Percentiles rank a stretch among this genome's conserved stretches.
These are phyloP conservation scores for Spatulosminthurus flaviceps DNA, from an alignment of 2,888 invertebrate species.

Conservation along the genomic window DNA sequence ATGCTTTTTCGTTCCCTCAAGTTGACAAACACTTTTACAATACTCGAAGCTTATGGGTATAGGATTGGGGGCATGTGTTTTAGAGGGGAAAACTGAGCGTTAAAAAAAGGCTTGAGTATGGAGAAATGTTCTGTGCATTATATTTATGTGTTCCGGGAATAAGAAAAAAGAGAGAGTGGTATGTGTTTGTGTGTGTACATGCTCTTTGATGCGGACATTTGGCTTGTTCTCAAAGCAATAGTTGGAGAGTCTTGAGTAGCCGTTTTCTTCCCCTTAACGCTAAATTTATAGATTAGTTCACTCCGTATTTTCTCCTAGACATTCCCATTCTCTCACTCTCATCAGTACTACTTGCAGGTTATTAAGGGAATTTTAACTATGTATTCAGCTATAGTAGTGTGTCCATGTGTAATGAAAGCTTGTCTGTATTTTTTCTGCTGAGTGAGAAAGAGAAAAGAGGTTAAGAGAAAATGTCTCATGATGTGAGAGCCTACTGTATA, in stretches of 20 bases:
- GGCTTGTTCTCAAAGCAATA: background rate
- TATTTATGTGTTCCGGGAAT: background rate
- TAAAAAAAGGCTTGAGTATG: background rate
- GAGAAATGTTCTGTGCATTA: background rate
- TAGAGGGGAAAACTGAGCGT: background rate
- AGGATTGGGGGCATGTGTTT: background rate
- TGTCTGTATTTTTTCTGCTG: background rate
- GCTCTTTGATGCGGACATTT: constrained; percentile 31
- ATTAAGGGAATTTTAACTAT: background rate
- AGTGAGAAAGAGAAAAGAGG: background rate
- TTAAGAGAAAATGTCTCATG: background rate
- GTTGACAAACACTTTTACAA: background rate
- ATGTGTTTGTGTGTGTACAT: background rate
- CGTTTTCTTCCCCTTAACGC: constrained; percentile 26
- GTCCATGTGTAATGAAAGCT: background rate
- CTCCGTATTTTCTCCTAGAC: background rate
- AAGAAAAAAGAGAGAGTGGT: too few relatives aligned
- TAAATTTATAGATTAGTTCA: background rate
- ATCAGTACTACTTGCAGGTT: background rate
- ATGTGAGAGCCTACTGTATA: too few relatives aligned
- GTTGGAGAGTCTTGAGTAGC: background rate
- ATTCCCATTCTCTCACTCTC: background rate
- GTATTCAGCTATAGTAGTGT: background rate
- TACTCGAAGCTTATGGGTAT: background rate
- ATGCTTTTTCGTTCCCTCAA: background rate